Base-by-base conservation (phyloP, 2,113 vertebrate genomes). In the Camelus dromedarius region DNA sequence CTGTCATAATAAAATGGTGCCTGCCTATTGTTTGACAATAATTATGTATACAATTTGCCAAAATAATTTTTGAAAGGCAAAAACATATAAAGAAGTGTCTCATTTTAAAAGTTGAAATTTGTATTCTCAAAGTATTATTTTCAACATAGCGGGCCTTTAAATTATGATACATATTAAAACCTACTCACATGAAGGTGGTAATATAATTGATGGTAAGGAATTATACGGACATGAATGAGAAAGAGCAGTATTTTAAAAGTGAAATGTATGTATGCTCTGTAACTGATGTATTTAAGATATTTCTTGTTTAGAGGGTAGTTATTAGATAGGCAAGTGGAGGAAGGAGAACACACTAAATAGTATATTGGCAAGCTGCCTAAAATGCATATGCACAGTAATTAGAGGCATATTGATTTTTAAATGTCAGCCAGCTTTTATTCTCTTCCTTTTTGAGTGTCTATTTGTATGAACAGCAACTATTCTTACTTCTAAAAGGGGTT, bases 381-480 rank as follows among this genome's bases (percentile, higher is more conserved):
- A 92, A 89, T 91, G 60, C 67, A 30, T 83, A 75, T 91, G 20
- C 75, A 28, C 70, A 80, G 91, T 92, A 93, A 95, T 96, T 91
- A 87, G 82, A 95, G 30, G 56, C 56, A 54, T 80, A 88, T 60
- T 89, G 88, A 86, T 52, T 95, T 96, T 96, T 84, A 95, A 97
- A 97, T 96, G 93, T 91, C 96, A 96, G 72, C 86, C 82, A 94
- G 64, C 81, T 95, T 97, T 97, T 93, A 96, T 92, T 97, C 58
- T 95, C n/a, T 96, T 84, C 50, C 46, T 95, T 93, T 86, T 81
- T 30, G 76, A 72, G 9, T 56, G 69, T 95, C 69, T 81, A 15
- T 92, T 82, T 96, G 42, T 96, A 89, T 91, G 79, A 95, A 95
- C n/a, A 64, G 69, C 92, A 54, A 92, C 82, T 94, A 30, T 94